These are phyloP conservation scores for Strigamia transsilvanica DNA, from an alignment of 2,888 invertebrate genomes.

Conservation along the genomic window DNA sequence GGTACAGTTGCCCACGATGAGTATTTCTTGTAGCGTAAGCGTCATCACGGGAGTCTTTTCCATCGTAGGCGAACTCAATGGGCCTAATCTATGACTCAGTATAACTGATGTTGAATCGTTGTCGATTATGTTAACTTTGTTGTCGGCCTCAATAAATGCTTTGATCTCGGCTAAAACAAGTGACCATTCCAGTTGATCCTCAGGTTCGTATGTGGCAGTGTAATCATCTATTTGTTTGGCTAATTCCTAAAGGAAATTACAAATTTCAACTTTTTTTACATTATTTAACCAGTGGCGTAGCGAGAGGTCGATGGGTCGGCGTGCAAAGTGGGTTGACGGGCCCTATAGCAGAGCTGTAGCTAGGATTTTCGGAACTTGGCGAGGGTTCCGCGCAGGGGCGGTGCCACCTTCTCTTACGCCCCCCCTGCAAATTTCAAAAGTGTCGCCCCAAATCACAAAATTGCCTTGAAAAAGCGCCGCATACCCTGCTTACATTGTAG, in stretches of 20 bases:
- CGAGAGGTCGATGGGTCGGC: no score
- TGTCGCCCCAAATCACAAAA: no score
- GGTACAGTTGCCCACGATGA: constrained; percentile 91
- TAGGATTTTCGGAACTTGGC: no score
- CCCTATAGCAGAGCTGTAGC: no score
- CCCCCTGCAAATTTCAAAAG: no score
- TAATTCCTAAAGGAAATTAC: constrained; percentile 74
- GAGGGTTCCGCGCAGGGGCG: no score
- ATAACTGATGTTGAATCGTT: constrained; percentile 84
- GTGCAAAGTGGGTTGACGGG: no score
- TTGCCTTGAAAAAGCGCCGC: no score
- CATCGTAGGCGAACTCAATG: constrained; percentile 83
- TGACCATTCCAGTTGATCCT: constrained; percentile 95
- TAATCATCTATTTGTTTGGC: constrained; percentile 95
- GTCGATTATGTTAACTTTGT: constrained; percentile 85
- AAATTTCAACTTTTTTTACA: no score
- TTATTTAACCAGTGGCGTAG: no score
- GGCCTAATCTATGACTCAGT: constrained; percentile 85
- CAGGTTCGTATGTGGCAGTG: constrained; percentile 94
- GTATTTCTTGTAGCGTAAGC: constrained; percentile 87
- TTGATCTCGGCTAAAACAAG: constrained; percentile 93
- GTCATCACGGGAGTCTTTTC: constrained; percentile 87
- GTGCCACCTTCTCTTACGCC: no score
- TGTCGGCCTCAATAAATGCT: constrained; percentile 91
- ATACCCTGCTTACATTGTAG: no score